Evolutionary conservation across 37 sponge, comb jelly and placozoan species (phyloP).

Genomic region (Axinella damicornis): DNA sequence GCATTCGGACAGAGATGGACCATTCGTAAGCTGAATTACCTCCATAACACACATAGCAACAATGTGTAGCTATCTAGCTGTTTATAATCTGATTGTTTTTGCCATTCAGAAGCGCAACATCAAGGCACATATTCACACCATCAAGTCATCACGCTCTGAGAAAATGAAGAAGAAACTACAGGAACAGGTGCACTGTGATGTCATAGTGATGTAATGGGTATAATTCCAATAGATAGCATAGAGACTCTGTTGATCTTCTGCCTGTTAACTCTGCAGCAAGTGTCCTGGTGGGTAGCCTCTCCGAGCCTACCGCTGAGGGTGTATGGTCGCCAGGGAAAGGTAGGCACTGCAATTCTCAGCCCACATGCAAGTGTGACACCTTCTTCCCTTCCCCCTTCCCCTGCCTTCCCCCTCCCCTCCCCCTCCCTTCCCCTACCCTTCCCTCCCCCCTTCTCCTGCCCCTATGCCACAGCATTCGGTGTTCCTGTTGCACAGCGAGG

Average conservation of each 20-base stretch:
- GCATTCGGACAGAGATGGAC: slow-evolving; percentile 10
- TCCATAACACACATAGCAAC: too few relatives aligned
- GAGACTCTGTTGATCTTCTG: neutral
- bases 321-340: slow-evolving; percentile 71
- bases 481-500: slow-evolving; percentile 82
- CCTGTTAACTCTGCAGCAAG: slow-evolving; percentile 29
- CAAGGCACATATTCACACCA: slow-evolving; percentile 23
- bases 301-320: slow-evolving; percentile 83
- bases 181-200: slow-evolving; percentile 54
- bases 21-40: neutral
- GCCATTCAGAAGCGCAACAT: slow-evolving; percentile 12
- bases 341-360: neutral
- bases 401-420: too few relatives aligned
- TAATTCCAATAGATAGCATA: too few relatives aligned
- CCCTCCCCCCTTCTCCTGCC: neutral
- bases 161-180: slow-evolving; percentile 71
- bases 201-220: too few relatives aligned
- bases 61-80: too few relatives aligned
- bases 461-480: slow-evolving; percentile 54
- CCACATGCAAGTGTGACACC: too few relatives aligned
- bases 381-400: too few relatives aligned
- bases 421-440: neutral
- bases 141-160: slow-evolving; percentile 40
- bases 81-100: too few relatives aligned
- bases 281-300: slow-evolving; percentile 80